phyloP scores from a whole-genome alignment of 2,797 vertebrate species.

The Labeo calbasu region DNA sequence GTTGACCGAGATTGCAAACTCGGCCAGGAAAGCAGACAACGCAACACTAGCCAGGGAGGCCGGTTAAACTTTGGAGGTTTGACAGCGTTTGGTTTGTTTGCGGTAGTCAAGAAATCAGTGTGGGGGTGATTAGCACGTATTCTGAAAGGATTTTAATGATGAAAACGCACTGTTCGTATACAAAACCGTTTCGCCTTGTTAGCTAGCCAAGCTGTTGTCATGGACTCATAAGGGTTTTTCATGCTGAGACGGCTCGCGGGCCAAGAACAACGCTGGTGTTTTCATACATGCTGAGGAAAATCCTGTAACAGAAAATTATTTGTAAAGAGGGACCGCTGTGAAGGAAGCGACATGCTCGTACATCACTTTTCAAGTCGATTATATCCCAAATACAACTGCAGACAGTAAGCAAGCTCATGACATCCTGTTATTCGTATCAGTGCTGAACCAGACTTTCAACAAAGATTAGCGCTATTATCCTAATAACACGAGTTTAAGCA shows the following conservation, averaged over 20 bases:
- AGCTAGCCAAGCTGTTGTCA: constrained; percentile 56
- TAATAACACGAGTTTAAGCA: background rate
- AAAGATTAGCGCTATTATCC: constrained; percentile 21
- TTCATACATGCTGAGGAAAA: constrained; percentile 46
- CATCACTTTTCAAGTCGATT: constrained; percentile 40
- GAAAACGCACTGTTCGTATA: constrained; percentile 53
- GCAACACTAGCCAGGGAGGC: constrained; percentile 40
- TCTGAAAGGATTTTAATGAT: constrained; percentile 59
- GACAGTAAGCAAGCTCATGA: constrained; percentile 20
- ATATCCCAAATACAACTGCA: constrained; percentile 28
- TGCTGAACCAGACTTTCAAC: constrained; percentile 22
- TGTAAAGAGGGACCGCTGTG: constrained; percentile 41
- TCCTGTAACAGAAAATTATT: constrained; percentile 33
- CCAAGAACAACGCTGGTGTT: constrained; percentile 43
- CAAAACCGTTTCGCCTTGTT: constrained; percentile 29
- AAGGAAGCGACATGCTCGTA: constrained; percentile 33
- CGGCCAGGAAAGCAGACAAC: constrained; percentile 20
- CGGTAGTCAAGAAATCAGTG: constrained; percentile 47
- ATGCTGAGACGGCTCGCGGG: constrained; percentile 29
- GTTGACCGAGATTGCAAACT: constrained; percentile 45
- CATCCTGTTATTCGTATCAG: background rate
- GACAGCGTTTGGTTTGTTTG: constrained; percentile 50
- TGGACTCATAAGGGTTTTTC: constrained; percentile 50
- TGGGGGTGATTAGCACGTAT: constrained; percentile 55
- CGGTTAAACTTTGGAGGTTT: constrained; percentile 49